Base-by-base conservation (phyloP, 2,113 vertebrate genomes). In the Passer montanus region DNA sequence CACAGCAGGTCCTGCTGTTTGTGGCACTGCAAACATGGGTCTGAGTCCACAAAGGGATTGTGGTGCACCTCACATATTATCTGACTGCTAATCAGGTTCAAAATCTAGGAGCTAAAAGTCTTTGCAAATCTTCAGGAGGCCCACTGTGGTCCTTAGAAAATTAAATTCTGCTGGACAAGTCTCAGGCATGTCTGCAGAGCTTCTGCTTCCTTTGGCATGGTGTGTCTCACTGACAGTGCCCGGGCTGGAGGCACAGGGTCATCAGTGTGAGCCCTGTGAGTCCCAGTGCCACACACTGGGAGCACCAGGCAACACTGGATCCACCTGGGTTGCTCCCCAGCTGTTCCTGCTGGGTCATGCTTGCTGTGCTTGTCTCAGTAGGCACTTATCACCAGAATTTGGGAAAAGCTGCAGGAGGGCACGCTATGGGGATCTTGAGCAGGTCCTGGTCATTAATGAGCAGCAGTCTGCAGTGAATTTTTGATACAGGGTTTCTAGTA, bases 321-420 rank as follows among this genome's bases (percentile, higher is more conserved):
- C 50, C 50, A 30, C 55, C 24, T 8, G 50, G 24, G 7, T 16
- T 26, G 20, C 0, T 81, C 52, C 68, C 55, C 74, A 69, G 78
- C 49, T 50, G 11, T 1, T 43, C 26, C 73, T 60, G 2, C n/a
- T 44, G 66, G 23, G 11, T 15, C 1, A 1, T 28, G 59, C 52
- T 44, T 28, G 50, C 3, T 5, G 81, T 8, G 35, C 50, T 4
- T 0, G 0, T 27, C 44, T 47, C 37, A 33, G n/a, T 1, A 15
- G 33, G 69, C 21, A 10, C 9, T 8, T 33, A 23, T 1, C n/a
- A 9, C 14, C 3, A 6, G 55, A 28, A 79, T 49, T 44, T 46
- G 59, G 44, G 70, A 78, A 69, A 58, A 44, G 11, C n/a, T 73
- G n/a, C 15, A 9, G 20, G 50, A 64, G 26, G 68, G 26, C 14